Evolutionary conservation across 2,888 invertebrate genomes (phyloP).

Genomic region (Eucriotettix oculatus): DNA sequence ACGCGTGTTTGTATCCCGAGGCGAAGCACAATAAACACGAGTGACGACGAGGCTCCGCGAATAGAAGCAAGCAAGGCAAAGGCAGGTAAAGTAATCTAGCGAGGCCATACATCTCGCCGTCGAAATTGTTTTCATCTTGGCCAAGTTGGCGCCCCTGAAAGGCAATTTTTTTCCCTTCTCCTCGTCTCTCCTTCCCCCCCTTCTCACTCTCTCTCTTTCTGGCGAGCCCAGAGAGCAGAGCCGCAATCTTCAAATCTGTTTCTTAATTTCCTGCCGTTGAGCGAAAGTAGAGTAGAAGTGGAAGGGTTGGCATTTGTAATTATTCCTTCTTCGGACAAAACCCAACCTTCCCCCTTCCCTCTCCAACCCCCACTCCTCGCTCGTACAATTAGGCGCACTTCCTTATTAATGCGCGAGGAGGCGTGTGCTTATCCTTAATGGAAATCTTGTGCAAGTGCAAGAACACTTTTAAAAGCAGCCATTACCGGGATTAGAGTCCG

Average conservation of each 20-base stretch:
- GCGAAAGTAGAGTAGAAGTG: not conserved
- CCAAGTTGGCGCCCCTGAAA: not conserved
- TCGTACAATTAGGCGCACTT: conserved; percentile 28
- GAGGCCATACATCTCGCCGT: too few relatives aligned
- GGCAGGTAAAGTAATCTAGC: too few relatives aligned
- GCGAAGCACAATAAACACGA: too few relatives aligned
- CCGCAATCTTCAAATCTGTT: conserved; percentile 1
- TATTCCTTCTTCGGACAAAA: conserved; percentile 8
- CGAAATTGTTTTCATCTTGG: not conserved
- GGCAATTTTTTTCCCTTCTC: not conserved
- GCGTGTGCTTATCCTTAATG: not conserved
- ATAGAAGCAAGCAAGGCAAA: too few relatives aligned
- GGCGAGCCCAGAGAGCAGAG: not conserved
- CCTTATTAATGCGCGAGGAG: conserved; percentile 24
- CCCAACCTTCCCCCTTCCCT: conserved; percentile 8
- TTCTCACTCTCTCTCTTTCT: not conserved
- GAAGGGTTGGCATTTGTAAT: conserved; percentile 7
- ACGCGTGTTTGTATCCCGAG: too few relatives aligned
- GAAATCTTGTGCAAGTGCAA: not conserved
- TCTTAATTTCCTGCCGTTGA: conserved; percentile 5
- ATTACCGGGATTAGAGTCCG: too few relatives aligned
- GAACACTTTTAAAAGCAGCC: too few relatives aligned
- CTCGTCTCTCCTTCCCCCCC: not conserved
- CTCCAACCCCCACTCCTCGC: not conserved
- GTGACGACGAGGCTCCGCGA: too few relatives aligned